phyloP scores from a whole-genome alignment of 1,140 invertebrate species.

The Physella acuta region DNA sequence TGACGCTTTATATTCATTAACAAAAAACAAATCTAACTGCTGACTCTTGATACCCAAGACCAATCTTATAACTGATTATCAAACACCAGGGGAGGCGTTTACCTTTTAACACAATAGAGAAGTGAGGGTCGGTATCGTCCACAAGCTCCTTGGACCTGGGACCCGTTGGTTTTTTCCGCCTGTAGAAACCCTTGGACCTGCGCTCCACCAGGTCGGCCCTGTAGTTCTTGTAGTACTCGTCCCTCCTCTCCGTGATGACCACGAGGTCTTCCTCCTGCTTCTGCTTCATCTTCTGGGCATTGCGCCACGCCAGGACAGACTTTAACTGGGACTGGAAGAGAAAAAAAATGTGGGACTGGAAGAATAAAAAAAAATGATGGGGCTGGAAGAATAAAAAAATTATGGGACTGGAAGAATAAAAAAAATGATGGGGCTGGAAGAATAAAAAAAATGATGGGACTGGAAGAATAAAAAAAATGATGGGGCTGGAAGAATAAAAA shows the following conservation, averaged over 20 bases:
- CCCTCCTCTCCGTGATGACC: constrained; percentile 70
- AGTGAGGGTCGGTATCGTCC: constrained; percentile 31
- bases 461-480: too few species aligned
- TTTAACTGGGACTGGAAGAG: constrained; percentile 53
- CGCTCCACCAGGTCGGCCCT: constrained; percentile 67
- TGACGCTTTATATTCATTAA: too few species aligned
- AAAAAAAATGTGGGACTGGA: constrained; percentile 1
- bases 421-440: too few species aligned
- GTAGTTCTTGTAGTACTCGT: constrained; percentile 72
- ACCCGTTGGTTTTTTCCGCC: constrained; percentile 20
- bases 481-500: too few species aligned
- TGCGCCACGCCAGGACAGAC: constrained; percentile 52
- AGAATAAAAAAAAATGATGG: too few species aligned
- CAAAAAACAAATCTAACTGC: too few species aligned
- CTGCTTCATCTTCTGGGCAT: constrained; percentile 64
- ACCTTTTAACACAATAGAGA: constrained; percentile 49
- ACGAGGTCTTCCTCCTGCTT: constrained; percentile 69
- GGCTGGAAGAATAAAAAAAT: too few species aligned
- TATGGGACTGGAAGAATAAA: too few species aligned
- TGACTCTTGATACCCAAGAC: too few species aligned
- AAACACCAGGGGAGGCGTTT: too few species aligned
- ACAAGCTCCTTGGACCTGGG: constrained; percentile 31
- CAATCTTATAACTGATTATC: too few species aligned
- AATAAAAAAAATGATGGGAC: too few species aligned
- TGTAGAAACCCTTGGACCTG: constrained; percentile 63